Percentiles rank a stretch among this genome's conserved stretches.
Conservation (phyloP, 2,888 invertebrate genomes). For the Oscheius myriophilus region DNA sequence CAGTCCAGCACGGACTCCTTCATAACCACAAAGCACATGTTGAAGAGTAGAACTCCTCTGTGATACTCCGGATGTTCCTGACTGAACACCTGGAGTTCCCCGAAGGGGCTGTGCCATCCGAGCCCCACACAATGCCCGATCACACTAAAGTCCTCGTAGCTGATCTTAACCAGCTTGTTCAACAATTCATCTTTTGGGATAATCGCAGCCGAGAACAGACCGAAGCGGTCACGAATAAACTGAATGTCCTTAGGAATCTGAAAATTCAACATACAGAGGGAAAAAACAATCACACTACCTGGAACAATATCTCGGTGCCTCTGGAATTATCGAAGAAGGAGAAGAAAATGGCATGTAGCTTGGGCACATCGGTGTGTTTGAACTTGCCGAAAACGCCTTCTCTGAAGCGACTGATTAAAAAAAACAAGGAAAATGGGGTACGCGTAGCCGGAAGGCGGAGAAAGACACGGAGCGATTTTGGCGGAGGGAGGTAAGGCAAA, state of each 20-base stretch:
- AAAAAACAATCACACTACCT: conserved; percentile 56
- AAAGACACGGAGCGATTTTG: conserved; percentile 18
- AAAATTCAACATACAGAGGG: too few species aligned
- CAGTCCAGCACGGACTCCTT: conserved; percentile 53
- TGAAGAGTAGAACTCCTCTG: conserved; percentile 59
- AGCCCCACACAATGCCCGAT: conserved; percentile 68
- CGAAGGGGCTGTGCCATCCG: conserved; percentile 32
- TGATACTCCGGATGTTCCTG: conserved; percentile 40
- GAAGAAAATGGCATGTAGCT: conserved; percentile 62
- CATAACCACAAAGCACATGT: conserved; percentile 68
- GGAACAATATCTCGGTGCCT: conserved; percentile 61
- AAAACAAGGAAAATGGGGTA: background rate
- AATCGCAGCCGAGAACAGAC: conserved; percentile 48
- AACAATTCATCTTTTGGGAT: conserved; percentile 55
- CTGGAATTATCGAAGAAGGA: conserved; percentile 64
- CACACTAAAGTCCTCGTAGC: conserved; percentile 61
- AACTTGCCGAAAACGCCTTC: conserved; percentile 45
- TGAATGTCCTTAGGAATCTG: background rate
- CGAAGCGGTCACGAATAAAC: conserved; percentile 42
- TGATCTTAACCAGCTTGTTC: conserved; percentile 57
- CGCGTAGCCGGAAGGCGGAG: background rate
- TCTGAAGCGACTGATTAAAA: background rate
- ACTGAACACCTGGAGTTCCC: background rate
- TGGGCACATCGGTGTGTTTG: conserved; percentile 47
- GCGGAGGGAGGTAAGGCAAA: conserved; percentile 1